Base-by-base conservation (phyloP, 2,797 vertebrate genomes). In the Smutsia temminckii region DNA sequence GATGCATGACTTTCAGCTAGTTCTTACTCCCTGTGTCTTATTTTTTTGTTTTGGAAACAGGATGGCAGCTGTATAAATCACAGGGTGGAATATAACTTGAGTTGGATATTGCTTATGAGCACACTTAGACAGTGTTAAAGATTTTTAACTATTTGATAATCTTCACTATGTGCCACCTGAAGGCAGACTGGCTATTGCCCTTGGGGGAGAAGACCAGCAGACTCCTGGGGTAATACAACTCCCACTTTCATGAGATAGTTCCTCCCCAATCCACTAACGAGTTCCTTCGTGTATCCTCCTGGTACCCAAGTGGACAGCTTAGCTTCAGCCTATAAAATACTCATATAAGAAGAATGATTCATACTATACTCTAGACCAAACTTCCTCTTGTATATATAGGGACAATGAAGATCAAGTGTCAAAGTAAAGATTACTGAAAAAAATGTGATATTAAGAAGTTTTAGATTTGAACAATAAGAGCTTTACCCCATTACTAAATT, bases 41-140 rank as follows among this genome's bases (percentile, higher is more conserved):
- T 71, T 88, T 74, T 93, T 92, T 18, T 55, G 21, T 55, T 87
- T 86, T 68, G 49, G 8, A 85, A 92, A 75, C 53, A 93, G 32
- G 5, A 55, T 18, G 71, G 11, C 14, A 84, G 10, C 63, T 46
- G 1, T 13, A 11, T 83, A 94, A 86, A 63, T 92, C 37, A 74
- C 9, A 86, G 74, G 25, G 32, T 74, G n/a, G 21, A 51, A 25
- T 59, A 6, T 79, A 89, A 64, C 14, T 32, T 25, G 86, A 83
- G 40, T 20, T 68, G 66, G 42, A 57, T 85, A 88, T 53, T 59
- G 25, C 55, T 81, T 72, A 77, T 84, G 74, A 63, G 74, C 23
- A 66, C 3, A 91, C n/a, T 55, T 83, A 6, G 10, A 80, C 29
- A 55, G 21, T 46, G 32, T 12, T 21, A 51, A 78, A 90, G 20